Conservation (phyloP, 2,797 vertebrate species). For the Microcaecilia unicolor region DNA sequence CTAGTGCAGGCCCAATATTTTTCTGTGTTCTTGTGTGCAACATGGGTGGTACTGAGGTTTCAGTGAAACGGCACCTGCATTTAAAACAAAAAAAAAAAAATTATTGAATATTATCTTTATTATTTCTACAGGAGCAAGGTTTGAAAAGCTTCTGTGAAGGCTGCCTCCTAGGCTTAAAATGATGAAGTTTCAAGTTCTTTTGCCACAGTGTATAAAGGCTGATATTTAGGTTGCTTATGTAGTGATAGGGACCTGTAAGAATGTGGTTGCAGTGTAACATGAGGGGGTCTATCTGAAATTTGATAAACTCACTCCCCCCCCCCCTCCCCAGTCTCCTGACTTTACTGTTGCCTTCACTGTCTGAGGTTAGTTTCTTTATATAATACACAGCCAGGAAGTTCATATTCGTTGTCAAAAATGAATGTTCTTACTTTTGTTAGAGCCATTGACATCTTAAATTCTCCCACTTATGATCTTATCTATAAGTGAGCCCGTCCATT, state of each 20-base stretch:
- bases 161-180: too few species aligned
- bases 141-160: not conserved
- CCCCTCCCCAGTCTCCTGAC: slow-evolving; percentile 21
- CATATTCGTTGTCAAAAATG: too few species aligned
- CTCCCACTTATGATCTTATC: too few species aligned
- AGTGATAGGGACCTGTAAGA: too few species aligned
- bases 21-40: slow-evolving; percentile 8
- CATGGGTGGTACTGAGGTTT: slow-evolving; percentile 5
- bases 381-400: too few species aligned
- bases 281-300: slow-evolving; percentile 5
- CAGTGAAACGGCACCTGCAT: slow-evolving; percentile 1
- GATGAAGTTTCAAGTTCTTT: rapidly evolving
- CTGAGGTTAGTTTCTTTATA: slow-evolving; percentile 47
- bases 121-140: rapidly evolving
- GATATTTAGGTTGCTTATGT: too few species aligned
- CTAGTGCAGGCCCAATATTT: slow-evolving; percentile 20
- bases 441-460: too few species aligned
- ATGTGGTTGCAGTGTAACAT: too few species aligned
- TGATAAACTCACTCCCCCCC: slow-evolving; percentile 31
- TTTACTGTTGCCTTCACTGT: slow-evolving; percentile 52
- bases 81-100: not conserved
- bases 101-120: rapidly evolving
- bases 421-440: too few species aligned
- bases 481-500: too few species aligned
- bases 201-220: too few species aligned